Conservation (phyloP, 1,140 invertebrate genomes). For the Drosophila carrolli region DNA sequence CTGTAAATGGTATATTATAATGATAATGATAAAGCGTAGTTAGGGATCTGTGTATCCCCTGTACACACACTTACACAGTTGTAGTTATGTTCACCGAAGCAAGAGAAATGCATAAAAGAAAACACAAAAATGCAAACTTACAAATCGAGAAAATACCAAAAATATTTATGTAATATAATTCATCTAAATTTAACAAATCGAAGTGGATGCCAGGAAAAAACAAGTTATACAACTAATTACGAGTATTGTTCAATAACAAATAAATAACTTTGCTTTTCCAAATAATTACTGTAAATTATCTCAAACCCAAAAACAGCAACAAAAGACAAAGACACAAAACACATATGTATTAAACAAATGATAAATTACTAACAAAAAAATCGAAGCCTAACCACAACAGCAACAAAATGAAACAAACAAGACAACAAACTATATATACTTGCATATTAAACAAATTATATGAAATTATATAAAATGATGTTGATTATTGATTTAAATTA, state of each 20-base stretch:
- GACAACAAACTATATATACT: slow-evolving; percentile 76
- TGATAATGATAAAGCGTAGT: slow-evolving; percentile 64
- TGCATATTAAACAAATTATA: slow-evolving; percentile 78
- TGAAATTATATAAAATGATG: slow-evolving; percentile 79
- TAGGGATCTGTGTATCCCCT: slow-evolving; percentile 61
- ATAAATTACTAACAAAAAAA: slow-evolving; percentile 26
- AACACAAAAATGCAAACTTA: slow-evolving; percentile 27
- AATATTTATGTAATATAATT: slow-evolving; percentile 83
- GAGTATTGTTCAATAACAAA: slow-evolving; percentile 68
- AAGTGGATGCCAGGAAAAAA: slow-evolving; percentile 40
- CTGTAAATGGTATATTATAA: slow-evolving; percentile 78
- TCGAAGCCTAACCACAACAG: slow-evolving; percentile 47
- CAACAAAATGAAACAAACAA: slow-evolving; percentile 65
- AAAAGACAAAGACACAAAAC: slow-evolving; percentile 39
- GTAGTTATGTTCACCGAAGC: slow-evolving; percentile 74
- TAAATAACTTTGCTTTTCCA: slow-evolving; percentile 70
- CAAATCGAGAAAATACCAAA: slow-evolving; percentile 49
- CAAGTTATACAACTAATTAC: slow-evolving; percentile 63
- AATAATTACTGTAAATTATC: slow-evolving; percentile 78
- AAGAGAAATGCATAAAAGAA: slow-evolving; percentile 27
- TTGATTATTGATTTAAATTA: slow-evolving; percentile 83
- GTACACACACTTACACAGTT: slow-evolving; percentile 63
- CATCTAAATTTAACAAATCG: slow-evolving; percentile 66
- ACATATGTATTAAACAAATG: slow-evolving; percentile 46
- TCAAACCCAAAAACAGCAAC: slow-evolving; percentile 49